Evolutionary conservation across 2,888 invertebrate species (phyloP).

Genomic region (Daptonema setosum): DNA sequence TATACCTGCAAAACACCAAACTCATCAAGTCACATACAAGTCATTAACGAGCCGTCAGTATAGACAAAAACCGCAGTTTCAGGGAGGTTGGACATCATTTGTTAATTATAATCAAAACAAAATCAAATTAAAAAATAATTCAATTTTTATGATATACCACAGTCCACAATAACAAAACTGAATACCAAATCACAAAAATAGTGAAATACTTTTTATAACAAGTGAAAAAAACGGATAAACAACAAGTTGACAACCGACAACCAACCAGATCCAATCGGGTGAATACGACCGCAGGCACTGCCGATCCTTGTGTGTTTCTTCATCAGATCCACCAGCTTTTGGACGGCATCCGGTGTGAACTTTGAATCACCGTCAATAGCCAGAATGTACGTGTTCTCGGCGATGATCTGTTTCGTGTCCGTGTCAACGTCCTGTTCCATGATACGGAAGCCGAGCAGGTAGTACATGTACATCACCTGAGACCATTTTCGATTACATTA

Average conservation of each 20-base stretch:
- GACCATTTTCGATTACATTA: background rate
- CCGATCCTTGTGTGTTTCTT: conserved; percentile 53
- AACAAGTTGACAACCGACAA: background rate
- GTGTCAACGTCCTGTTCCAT: conserved; percentile 40
- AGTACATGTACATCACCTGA: conserved; percentile 68
- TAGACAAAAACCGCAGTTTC: background rate
- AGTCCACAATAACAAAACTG: too few relatives aligned
- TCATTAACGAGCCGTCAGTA: too few relatives aligned
- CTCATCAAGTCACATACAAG: too few relatives aligned
- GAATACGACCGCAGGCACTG: conserved; percentile 69
- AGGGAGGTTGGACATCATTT: background rate
- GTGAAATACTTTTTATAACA: too few relatives aligned
- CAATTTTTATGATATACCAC: too few relatives aligned
- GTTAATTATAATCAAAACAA: too few relatives aligned
- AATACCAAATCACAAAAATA: too few relatives aligned
- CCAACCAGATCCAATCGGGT: conserved; percentile 50
- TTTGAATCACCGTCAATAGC: conserved; percentile 63
- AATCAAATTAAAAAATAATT: too few relatives aligned
- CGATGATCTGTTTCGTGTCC: conserved; percentile 35
- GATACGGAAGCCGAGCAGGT: conserved; percentile 54
- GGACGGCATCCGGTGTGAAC: conserved; percentile 57
- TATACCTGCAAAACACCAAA: conserved; percentile 38
- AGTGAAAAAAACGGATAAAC: too few relatives aligned
- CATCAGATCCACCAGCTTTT: conserved; percentile 59
- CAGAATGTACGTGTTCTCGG: conserved; percentile 58